Conservation (phyloP, 2,113 vertebrate species). For the Platysteira castanea region DNA sequence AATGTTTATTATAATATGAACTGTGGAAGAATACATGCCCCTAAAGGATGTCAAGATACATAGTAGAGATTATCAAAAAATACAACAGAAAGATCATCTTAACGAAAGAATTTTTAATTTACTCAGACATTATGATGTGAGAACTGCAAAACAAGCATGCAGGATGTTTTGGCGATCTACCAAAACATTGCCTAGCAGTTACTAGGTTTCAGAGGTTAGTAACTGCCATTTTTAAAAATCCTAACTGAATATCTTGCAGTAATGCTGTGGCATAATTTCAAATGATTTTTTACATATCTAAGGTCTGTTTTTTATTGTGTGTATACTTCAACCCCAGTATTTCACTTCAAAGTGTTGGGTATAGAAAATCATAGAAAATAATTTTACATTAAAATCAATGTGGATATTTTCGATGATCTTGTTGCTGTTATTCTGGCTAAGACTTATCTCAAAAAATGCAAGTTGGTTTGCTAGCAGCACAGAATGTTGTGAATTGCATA, state of each 20-base stretch:
- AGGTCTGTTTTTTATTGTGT: fast-evolving
- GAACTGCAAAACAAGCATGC: neutral
- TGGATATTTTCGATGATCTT: neutral
- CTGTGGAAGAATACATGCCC: neutral
- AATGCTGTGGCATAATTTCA: neutral
- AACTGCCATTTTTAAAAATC: neutral
- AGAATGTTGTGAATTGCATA: neutral
- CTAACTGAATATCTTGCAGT: neutral
- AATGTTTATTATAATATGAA: neutral
- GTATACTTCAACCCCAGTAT: neutral
- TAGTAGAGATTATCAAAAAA: neutral
- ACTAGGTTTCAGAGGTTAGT: neutral
- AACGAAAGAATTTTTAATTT: neutral
- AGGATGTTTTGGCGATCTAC: neutral
- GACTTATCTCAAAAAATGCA: neutral
- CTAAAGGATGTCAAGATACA: neutral
- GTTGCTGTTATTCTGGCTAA: neutral
- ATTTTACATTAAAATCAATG: neutral
- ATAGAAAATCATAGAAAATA: neutral
- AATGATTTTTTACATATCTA: neutral
- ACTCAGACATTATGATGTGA: neutral
- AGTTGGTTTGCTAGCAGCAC: neutral
- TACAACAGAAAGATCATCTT: neutral
- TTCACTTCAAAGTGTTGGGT: neutral
- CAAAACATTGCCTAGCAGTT: neutral